Conservation (phyloP, 2,888 invertebrate genomes). For the Mylabris sibirica region DNA sequence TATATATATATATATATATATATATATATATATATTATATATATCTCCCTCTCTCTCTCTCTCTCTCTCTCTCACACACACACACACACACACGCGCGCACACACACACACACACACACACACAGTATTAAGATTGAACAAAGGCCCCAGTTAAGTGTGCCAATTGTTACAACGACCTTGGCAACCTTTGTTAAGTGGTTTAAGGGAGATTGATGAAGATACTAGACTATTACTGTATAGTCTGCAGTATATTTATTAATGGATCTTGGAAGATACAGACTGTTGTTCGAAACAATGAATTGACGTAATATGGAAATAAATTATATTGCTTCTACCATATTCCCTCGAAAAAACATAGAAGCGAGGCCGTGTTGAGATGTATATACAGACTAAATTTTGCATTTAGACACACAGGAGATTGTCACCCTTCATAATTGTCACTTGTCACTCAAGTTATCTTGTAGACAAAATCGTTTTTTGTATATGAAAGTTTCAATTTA, state of each 20-base stretch:
- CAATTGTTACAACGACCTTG: constrained; percentile 38
- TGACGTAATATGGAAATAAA: constrained; percentile 36
- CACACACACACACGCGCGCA: no score
- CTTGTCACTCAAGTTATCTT: no score
- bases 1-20: no score
- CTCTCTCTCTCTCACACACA: no score
- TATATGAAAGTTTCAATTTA: no score
- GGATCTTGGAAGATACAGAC: constrained; percentile 31
- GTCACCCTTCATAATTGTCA: no score
- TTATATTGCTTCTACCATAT: constrained; percentile 20
- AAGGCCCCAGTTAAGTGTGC: constrained; percentile 37
- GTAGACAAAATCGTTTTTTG: no score
- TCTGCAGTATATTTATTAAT: constrained; percentile 33
- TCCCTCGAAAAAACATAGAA: background rate
- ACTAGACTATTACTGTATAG: constrained; percentile 21
- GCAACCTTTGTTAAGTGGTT: constrained; percentile 41
- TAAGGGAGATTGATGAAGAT: constrained; percentile 43
- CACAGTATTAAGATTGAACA: constrained; percentile 34
- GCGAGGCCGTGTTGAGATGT: background rate
- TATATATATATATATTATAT: no score
- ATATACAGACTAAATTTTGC: no score
- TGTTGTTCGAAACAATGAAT: constrained; percentile 34
- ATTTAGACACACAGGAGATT: no score
- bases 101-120: no score
- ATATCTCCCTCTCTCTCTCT: no score